Evolutionary conservation across 2,888 invertebrate genomes (phyloP).

Genomic region (Hofmannophila pseudospretella): DNA sequence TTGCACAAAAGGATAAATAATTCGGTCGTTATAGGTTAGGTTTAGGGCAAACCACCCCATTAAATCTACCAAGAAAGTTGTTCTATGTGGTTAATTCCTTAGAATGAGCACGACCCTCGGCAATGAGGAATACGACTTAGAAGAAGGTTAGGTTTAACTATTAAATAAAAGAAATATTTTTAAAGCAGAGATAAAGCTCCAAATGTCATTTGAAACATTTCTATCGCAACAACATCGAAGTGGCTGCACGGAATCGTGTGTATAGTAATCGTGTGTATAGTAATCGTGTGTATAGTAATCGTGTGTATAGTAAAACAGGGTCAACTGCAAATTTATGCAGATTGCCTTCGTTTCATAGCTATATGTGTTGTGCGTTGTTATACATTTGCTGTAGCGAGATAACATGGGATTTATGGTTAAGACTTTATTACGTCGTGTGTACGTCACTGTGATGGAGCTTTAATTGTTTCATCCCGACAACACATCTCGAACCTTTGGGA

Average conservation of each 20-base stretch:
- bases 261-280: neutral
- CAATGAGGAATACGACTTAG: too few species aligned
- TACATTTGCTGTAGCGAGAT: conserved; percentile 46
- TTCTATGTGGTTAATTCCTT: too few species aligned
- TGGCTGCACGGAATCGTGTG: conserved; percentile 18
- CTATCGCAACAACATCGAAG: conserved; percentile 32
- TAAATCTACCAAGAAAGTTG: too few species aligned
- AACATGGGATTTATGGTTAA: conserved; percentile 52
- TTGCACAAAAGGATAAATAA: too few species aligned
- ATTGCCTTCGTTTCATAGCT: conserved; percentile 57
- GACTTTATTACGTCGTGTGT: conserved; percentile 38
- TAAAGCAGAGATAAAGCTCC: too few species aligned
- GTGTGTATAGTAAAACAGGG: conserved; percentile 33
- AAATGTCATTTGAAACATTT: conserved; percentile 4
- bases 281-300: conserved; percentile 23
- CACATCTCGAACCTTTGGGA: neutral
- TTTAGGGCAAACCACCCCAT: too few species aligned
- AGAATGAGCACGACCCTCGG: too few species aligned
- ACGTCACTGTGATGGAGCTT: conserved; percentile 13
- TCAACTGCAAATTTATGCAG: conserved; percentile 68
- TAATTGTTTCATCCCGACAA: conserved; percentile 5
- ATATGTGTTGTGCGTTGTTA: conserved; percentile 47
- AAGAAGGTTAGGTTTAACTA: too few species aligned
- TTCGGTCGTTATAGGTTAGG: too few species aligned
- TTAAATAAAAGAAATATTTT: too few species aligned